Base-by-base conservation (phyloP, 1,140 invertebrate species). In the Psix sp. region DNA sequence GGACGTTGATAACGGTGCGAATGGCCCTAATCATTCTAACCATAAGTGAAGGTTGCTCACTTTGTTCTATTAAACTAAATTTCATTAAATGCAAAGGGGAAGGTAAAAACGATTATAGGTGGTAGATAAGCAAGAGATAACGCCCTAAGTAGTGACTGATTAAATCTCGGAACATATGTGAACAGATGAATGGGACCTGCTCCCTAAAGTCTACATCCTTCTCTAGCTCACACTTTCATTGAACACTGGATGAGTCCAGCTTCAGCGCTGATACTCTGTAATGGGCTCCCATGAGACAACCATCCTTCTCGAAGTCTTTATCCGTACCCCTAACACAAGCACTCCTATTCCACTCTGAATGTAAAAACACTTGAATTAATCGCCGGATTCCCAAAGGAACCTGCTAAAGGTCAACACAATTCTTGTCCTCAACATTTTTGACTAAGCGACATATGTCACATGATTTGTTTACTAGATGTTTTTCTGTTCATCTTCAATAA, bases 111-210 rank as follows among this genome's bases (percentile, higher is more conserved):
- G 66, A 74, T 74, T 74, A 68, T 45, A 62, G 65, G 56, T 71
- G 60, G 71, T 72, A 77, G 73, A 76, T 76, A 81, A 77, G 60
- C 65, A 79, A 74, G 66, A 82, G 78, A 85, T 85, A 82, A 85
- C 82, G 74, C 76, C 77, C 62, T 84, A 84, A 86, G 85, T 83
- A 85, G 73, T 48, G 78, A 80, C 81, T 85, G 85, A 87, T 87
- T 87, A 84, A 87, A 87, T 87, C 86, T 85, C 77, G 70, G 78
- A 82, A 85, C 86, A 87, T 87, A 85, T 87, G 85, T 71, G 84
- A 83, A 74, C 56, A 77, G 78, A 84, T 85, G 80, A 84, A 83
- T 81, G 82, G 77, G 49, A 71, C 71, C 62, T 67, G 57, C 46
- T 65, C 60, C 59, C 71, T 60, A 60, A 29, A 24, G 24, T 26